Evolutionary conservation across 1,140 invertebrate species (phyloP), one percentile per base, ranked within the genome.

Genomic region (Zaprionus davidi): DNA sequence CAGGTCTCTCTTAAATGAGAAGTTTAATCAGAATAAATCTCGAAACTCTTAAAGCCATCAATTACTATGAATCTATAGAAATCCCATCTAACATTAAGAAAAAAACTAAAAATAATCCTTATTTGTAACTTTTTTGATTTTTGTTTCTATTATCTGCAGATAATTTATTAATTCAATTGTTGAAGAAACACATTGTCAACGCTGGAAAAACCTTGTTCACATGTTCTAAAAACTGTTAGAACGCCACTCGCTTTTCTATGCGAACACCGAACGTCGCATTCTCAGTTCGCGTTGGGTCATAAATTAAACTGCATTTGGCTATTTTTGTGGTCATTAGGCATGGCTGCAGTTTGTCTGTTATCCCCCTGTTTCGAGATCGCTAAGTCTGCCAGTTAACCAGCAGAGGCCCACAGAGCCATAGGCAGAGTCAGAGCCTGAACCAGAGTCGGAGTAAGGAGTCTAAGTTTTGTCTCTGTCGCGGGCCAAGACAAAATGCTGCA

Each of bases 321-420:
- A 85, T 86, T 82, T 85, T 85, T 86, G 82, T 85, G 65, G 82
- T 85, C 82, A 85, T 85, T 85, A 85, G 82, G 82, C 79, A 66
- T 38, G 65, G 74, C 79, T 86, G 76, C 83, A 85, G 79, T 71
- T 79, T 68, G 81, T 78, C 75, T 76, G 72, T 73, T 78, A 76
- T 72, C 36, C n/a, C 46, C 53, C 70, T 58, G 38, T 72, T 44
- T 51, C 20, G 20, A 24, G 46, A 51, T 51, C 46, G 46, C 46
- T 51, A 13, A 11, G 46, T 2, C 41, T 46, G 41, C 41, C 41
- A 46, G 41, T 46, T 44, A 46, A 20, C 6, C 41, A 51, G 20
- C 20, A 12, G n/a, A 51, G 46, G 41, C 41, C 20, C 46, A 49
- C 46, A 49, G 46, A 49, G 46, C 44, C 41, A n/a, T 7, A 46